Evolutionary conservation across 2,113 vertebrate species (phyloP).

Genomic region (Trogon surrucura): DNA sequence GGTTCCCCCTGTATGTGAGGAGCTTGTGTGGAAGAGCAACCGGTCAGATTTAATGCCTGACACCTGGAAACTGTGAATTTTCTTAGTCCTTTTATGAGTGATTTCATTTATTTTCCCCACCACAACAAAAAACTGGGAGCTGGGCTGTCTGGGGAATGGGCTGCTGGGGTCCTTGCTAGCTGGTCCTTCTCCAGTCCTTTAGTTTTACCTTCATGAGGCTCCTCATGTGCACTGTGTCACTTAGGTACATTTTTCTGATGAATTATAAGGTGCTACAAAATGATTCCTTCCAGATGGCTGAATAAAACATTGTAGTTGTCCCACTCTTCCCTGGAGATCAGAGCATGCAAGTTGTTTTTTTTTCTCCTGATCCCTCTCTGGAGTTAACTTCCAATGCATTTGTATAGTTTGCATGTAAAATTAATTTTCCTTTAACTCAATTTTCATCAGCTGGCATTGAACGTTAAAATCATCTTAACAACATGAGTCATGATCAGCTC

Average conservation of each 20-base stretch:
- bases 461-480: conserved; percentile 36
- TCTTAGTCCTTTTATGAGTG: not conserved
- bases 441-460: conserved; percentile 48
- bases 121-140: not conserved
- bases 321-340: conserved; percentile 17
- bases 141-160: not conserved
- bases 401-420: conserved; percentile 32
- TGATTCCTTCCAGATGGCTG: conserved; percentile 61
- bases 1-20: not conserved
- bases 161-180: not conserved
- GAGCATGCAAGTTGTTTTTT: not conserved
- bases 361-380: conserved; percentile 11
- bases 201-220: not conserved
- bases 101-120: not conserved
- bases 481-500: conserved; percentile 29
- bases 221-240: not conserved
- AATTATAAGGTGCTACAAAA: conserved; percentile 51
- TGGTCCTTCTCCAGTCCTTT: conserved; percentile 5
- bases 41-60: not conserved
- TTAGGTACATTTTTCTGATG: conserved; percentile 17
- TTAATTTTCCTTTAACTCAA: conserved; percentile 48
- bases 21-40: not conserved
- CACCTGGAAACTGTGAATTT: not conserved
- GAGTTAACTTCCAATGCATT: conserved; percentile 29
- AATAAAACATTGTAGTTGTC: conserved; percentile 24